Evolutionary conservation across 2,888 invertebrate species (phyloP).

Genomic region (Pyrochroa serraticornis): DNA sequence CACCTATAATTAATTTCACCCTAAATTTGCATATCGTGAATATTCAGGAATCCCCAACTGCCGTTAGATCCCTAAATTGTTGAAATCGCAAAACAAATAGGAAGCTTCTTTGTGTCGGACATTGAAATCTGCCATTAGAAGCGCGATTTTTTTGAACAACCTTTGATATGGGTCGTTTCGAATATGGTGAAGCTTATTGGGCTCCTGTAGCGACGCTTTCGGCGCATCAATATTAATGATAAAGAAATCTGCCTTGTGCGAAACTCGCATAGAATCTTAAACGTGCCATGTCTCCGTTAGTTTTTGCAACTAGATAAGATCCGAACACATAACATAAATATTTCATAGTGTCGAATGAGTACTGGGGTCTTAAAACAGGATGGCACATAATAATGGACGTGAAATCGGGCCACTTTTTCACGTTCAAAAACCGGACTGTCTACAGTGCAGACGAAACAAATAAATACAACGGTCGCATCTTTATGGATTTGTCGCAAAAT

Average conservation of each 20-base stretch:
- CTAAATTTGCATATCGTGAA: too few relatives aligned
- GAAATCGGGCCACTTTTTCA: constrained; percentile 45
- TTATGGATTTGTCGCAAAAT: constrained; percentile 48
- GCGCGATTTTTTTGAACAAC: too few relatives aligned
- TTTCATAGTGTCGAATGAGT: constrained; percentile 46
- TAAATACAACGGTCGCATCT: constrained; percentile 44
- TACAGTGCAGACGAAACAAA: constrained; percentile 43
- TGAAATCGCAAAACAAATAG: too few relatives aligned
- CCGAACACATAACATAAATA: constrained; percentile 47
- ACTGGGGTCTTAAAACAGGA: constrained; percentile 19
- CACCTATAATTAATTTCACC: too few relatives aligned
- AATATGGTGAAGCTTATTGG: too few relatives aligned
- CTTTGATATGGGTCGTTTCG: too few relatives aligned
- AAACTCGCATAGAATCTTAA: constrained; percentile 36
- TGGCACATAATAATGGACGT: constrained; percentile 13
- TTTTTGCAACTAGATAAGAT: constrained; percentile 42
- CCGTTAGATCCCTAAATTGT: too few relatives aligned
- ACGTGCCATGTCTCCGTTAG: constrained; percentile 30
- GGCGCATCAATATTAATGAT: constrained; percentile 36
- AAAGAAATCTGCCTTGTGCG: constrained; percentile 23
- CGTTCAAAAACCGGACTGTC: constrained; percentile 12
- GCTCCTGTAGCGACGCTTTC: constrained; percentile 1
- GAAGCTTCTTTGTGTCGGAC: too few relatives aligned
- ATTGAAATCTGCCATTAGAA: too few relatives aligned
- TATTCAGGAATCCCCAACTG: too few relatives aligned